Percentiles rank a stretch among this genome's conserved stretches.
Evolutionary conservation across 2,113 vertebrate species (phyloP).

Genomic region (Malurus cyaneus): DNA sequence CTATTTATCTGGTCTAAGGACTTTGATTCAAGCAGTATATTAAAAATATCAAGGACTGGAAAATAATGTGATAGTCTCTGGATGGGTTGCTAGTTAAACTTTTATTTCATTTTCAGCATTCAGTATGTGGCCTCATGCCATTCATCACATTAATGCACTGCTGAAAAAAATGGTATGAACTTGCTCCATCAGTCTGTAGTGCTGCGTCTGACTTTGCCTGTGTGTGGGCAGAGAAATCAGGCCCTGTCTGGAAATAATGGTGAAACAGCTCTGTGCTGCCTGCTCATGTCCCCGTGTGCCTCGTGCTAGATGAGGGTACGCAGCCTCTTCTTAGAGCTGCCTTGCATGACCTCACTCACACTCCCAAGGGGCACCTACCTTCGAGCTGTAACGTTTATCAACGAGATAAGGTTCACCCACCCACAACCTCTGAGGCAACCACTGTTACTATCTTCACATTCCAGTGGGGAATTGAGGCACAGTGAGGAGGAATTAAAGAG

Average conservation of each 20-base stretch:
- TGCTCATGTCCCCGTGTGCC: not conserved
- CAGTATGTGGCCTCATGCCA: not conserved
- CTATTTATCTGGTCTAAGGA: not conserved
- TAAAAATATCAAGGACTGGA: not conserved
- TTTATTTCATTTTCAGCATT: not conserved
- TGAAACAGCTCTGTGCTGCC: not conserved
- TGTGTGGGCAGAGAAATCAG: not conserved
- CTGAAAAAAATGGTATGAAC: not conserved
- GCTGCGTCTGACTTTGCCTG: not conserved
- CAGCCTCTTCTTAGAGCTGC: not conserved
- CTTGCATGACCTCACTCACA: not conserved
- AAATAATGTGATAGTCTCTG: not conserved
- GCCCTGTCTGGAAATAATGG: not conserved
- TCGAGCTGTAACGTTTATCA: not conserved
- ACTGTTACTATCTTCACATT: not conserved
- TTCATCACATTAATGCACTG: not conserved
- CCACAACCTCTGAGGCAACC: not conserved
- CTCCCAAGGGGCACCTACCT: not conserved
- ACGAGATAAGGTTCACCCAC: not conserved
- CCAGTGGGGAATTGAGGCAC: not conserved
- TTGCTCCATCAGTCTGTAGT: not conserved
- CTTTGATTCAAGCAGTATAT: not conserved
- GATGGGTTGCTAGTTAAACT: not conserved
- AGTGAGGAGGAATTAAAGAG: not conserved
- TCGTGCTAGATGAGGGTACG: rapidly evolving